phyloP scores from a whole-genome alignment of 2,113 vertebrate genomes.

The Baryphthengus martii region DNA sequence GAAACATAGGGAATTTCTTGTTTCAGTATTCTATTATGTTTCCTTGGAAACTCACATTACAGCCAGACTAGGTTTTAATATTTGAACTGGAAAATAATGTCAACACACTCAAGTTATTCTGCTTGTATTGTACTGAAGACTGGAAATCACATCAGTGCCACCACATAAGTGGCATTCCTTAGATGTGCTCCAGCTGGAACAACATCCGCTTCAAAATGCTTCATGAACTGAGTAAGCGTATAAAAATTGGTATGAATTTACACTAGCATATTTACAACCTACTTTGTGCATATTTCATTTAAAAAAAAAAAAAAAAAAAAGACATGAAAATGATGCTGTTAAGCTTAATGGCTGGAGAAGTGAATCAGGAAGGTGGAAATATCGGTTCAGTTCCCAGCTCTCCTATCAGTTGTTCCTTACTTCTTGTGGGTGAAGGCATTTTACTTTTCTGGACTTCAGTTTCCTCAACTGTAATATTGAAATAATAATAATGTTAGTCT shows the following conservation, averaged over 20 bases:
- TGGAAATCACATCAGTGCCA: not conserved
- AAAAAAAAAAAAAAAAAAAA: too few species aligned
- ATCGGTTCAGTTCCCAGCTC: not conserved
- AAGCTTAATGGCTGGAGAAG: not conserved
- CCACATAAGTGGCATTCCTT: not conserved
- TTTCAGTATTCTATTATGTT: not conserved
- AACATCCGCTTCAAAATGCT: not conserved
- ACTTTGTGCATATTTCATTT: not conserved
- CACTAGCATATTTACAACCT: not conserved
- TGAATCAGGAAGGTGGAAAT: not conserved
- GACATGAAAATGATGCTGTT: accelerated
- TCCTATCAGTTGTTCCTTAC: not conserved
- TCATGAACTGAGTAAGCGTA: not conserved
- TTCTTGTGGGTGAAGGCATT: not conserved
- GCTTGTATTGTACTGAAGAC: not conserved
- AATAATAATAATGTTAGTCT: not conserved
- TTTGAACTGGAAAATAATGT: not conserved
- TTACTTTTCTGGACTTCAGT: not conserved
- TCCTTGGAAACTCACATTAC: not conserved
- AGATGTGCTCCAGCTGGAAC: not conserved
- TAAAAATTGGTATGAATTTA: not conserved
- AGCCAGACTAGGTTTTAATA: not conserved
- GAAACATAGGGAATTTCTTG: not conserved
- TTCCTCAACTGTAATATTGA: not conserved
- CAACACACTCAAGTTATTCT: not conserved